phyloP scores from a whole-genome alignment of 2,888 invertebrate species.

The Tachina fera region DNA sequence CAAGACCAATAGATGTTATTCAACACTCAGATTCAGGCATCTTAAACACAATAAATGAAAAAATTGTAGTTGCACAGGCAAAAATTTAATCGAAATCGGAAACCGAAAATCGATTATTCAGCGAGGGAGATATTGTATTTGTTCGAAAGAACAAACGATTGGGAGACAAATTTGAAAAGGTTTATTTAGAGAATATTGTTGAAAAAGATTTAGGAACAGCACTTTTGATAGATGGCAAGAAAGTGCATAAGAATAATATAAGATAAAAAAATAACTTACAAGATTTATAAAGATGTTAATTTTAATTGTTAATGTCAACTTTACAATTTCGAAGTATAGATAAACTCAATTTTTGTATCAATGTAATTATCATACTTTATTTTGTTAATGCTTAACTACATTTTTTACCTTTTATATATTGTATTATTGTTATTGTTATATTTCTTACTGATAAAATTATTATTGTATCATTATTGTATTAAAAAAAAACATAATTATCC shows the following conservation, averaged over 20 bases:
- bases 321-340: too few species aligned
- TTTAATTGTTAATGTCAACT: conserved; percentile 7
- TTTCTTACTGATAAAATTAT: too few species aligned
- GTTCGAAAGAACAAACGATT: background rate
- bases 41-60: background rate
- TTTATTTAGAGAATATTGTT: background rate
- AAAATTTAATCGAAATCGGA: background rate
- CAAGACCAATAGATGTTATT: too few species aligned
- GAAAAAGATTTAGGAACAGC: background rate
- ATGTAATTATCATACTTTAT: too few species aligned
- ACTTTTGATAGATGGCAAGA: background rate
- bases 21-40: too few species aligned
- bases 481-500: too few species aligned
- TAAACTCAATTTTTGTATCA: too few species aligned
- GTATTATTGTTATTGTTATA: too few species aligned
- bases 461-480: too few species aligned
- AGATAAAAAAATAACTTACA: background rate
- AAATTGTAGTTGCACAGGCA: background rate
- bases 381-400: too few species aligned
- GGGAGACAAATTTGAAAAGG: background rate
- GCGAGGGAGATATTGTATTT: background rate
- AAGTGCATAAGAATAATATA: background rate
- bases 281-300: background rate
- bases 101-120: background rate
- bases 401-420: too few species aligned